These are phyloP conservation scores for Harpagifer antarcticus DNA, from an alignment of 2,797 vertebrate species.

Conservation along the genomic window DNA sequence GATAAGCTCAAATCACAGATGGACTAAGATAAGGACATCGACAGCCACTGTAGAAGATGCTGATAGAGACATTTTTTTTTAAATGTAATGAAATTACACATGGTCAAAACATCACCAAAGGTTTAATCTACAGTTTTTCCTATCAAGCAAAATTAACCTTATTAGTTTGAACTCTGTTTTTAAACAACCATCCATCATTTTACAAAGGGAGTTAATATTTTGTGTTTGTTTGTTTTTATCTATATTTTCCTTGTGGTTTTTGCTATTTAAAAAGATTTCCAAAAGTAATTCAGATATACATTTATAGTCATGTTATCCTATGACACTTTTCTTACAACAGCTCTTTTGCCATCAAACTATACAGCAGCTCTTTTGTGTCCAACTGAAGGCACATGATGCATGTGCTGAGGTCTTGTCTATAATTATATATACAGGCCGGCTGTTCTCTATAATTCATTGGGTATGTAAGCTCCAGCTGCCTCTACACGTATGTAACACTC, in stretches of 20 bases:
- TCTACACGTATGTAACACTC: constrained; percentile 37
- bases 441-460: constrained; percentile 69
- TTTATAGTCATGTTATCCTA: background rate
- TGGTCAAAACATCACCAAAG: background rate
- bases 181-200: background rate
- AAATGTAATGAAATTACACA: no score
- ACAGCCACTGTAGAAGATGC: background rate
- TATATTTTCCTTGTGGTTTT: background rate
- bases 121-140: background rate
- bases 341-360: constrained; percentile 12
- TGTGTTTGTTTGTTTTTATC: background rate
- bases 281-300: background rate
- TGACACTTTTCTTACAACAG: background rate
- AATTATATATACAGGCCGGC: constrained; percentile 42
- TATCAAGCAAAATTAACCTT: background rate
- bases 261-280: background rate
- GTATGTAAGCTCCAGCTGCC: constrained; percentile 34
- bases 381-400: constrained; percentile 32
- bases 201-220: background rate
- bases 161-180: background rate
- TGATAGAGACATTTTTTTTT: background rate
- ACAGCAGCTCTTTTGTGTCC: constrained; percentile 23
- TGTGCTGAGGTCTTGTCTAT: constrained; percentile 27
- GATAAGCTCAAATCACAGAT: background rate
- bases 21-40: background rate